Conservation (phyloP, 2,888 invertebrate genomes). For the Schizaphis graminum region DNA sequence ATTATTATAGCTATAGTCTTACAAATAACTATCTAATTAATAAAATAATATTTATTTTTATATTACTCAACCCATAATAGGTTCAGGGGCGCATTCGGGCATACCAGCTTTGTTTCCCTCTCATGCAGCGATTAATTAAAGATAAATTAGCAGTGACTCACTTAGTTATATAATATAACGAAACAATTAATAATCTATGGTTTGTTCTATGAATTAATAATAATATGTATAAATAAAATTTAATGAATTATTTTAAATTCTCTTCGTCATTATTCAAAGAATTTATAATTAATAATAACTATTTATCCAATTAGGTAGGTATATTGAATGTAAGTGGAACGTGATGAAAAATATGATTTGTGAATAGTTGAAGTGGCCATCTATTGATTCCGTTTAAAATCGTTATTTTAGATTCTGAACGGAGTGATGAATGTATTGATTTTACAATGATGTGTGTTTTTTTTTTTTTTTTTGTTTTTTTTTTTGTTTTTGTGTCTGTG, state of each 20-base stretch:
- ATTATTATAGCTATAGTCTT: not conserved
- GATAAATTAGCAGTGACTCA: not conserved
- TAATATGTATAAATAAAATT: not conserved
- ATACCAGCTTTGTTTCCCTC: not conserved
- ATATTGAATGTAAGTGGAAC: not conserved
- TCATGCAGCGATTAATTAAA: not conserved
- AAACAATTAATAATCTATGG: not conserved
- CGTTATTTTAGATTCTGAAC: no score
- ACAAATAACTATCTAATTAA: not conserved
- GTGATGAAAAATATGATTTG: not conserved
- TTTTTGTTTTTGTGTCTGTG: no score
- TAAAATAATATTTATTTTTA: not conserved
- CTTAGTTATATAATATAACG: not conserved
- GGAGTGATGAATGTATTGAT: no score
- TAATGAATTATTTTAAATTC: not conserved
- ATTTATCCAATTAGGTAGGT: no score
- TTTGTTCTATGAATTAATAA: not conserved
- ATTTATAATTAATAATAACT: no score
- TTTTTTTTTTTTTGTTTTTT: no score
- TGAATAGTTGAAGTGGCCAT: not conserved
- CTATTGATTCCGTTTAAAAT: not conserved
- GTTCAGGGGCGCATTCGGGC: not conserved
- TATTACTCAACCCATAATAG: not conserved
- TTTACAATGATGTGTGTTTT: no score
- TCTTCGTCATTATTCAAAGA: not conserved